Evolutionary conservation across 2,113 vertebrate species (phyloP).

Genomic region (Natator depressus): DNA sequence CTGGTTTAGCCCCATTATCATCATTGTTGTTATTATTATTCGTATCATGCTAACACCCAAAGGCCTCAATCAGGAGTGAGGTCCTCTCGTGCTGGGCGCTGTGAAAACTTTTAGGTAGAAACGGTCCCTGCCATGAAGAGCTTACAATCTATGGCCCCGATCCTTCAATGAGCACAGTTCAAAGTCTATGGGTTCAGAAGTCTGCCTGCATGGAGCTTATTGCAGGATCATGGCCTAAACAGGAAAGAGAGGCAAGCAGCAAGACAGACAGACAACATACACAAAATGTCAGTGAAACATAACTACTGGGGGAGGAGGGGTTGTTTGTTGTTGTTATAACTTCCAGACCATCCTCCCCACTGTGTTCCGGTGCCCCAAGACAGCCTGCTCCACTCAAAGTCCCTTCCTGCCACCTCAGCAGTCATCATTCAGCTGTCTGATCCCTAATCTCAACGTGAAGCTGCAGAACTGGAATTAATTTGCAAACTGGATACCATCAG

Average conservation of each 20-base stretch:
- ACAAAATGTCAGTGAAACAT: constrained; percentile 3
- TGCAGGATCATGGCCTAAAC: neutral
- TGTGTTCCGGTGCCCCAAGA: neutral
- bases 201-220: neutral
- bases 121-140: neutral
- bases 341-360: neutral
- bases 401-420: neutral
- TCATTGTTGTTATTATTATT: neutral
- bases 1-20: neutral
- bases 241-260: neutral
- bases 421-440: neutral
- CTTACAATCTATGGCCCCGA: neutral
- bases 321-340: neutral
- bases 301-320: constrained; percentile 2
- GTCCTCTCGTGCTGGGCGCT: accelerated
- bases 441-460: neutral
- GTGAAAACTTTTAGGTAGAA: neutral
- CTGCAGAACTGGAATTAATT: too few species aligned
- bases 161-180: neutral
- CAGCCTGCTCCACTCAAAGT: neutral
- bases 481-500: too few species aligned
- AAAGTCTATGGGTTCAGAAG: neutral
- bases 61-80: neutral
- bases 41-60: neutral
- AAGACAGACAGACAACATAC: neutral